These are phyloP conservation scores for Mallotus villosus DNA, from an alignment of 2,797 vertebrate species.

Conservation along the genomic window DNA sequence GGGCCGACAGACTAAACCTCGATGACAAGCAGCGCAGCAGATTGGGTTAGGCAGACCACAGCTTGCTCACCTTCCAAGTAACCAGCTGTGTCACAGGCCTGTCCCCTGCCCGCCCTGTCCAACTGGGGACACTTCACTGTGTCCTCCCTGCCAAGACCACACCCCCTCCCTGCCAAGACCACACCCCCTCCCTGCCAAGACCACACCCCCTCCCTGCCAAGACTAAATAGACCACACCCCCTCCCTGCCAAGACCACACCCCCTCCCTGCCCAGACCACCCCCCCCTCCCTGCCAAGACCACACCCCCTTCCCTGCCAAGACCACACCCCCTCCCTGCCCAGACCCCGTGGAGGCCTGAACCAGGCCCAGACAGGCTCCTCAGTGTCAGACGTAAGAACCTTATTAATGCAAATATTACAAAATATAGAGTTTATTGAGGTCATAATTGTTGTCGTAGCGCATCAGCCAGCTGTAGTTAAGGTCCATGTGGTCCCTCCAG, in stretches of 20 bases:
- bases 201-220: conserved; percentile 31
- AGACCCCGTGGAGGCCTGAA: conserved; percentile 59
- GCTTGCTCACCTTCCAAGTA: conserved; percentile 38
- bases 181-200: conserved; percentile 61
- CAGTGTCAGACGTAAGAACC: conserved; percentile 68
- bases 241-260: conserved; percentile 60
- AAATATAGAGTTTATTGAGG: conserved; percentile 75
- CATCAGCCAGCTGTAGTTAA: conserved; percentile 73
- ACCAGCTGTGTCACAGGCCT: conserved; percentile 42
- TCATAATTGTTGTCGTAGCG: conserved; percentile 72
- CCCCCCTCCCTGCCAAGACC: conserved; percentile 63
- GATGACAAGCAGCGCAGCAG: conserved; percentile 38
- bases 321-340: conserved; percentile 54
- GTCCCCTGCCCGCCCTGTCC: conserved; percentile 27
- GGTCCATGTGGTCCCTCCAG: conserved; percentile 67
- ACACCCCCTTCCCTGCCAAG: conserved; percentile 58
- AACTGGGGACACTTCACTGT: conserved; percentile 44
- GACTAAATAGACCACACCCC: too few relatives aligned
- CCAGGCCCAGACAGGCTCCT: conserved; percentile 66
- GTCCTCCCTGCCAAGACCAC: conserved; percentile 58
- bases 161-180: conserved; percentile 58
- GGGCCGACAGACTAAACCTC: conserved; percentile 1
- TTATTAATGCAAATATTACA: conserved; percentile 75
- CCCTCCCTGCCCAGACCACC: too few relatives aligned
- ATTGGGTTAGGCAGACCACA: conserved; percentile 33